A percentile compares a stretch with the other conserved stretches of the same genome.
These are phyloP conservation scores for Chlorops oryzae DNA, from an alignment of 1,140 invertebrate species.

Conservation along the genomic window DNA sequence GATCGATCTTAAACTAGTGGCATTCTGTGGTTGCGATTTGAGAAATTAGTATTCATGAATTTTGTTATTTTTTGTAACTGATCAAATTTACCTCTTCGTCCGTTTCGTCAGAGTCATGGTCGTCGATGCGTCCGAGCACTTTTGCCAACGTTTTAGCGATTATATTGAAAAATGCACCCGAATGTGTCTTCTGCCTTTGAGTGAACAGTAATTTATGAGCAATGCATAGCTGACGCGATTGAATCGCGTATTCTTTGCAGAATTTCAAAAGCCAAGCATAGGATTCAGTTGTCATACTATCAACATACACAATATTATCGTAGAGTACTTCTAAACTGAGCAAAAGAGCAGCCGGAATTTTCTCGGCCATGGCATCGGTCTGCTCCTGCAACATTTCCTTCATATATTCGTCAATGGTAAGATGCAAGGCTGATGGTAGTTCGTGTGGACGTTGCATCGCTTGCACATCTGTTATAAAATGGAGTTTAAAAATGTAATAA, in stretches of 20 bases:
- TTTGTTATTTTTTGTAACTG: too few relatives aligned
- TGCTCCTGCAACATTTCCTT: slow-evolving; percentile 17
- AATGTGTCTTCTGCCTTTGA: slow-evolving; percentile 39
- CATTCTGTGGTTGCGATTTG: too few relatives aligned
- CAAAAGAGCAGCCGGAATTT: slow-evolving; percentile 24
- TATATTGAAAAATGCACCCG: slow-evolving; percentile 34
- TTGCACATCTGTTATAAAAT: slow-evolving; percentile 26
- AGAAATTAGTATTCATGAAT: too few relatives aligned
- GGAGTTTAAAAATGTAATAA: not conserved
- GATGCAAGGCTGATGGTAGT: slow-evolving; percentile 24
- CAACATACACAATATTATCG: slow-evolving; percentile 27
- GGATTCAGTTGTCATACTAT: slow-evolving; percentile 26
- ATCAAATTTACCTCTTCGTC: slow-evolving; percentile 11
- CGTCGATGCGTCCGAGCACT: slow-evolving; percentile 21
- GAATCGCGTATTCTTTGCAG: slow-evolving; percentile 28
- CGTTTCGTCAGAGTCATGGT: slow-evolving; percentile 11
- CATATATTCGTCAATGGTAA: slow-evolving; percentile 32
- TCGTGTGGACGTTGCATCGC: slow-evolving; percentile 22
- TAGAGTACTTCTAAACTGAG: slow-evolving; percentile 34
- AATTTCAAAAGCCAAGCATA: slow-evolving; percentile 40
- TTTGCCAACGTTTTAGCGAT: slow-evolving; percentile 29
- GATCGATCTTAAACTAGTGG: slow-evolving; percentile 23
- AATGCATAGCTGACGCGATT: slow-evolving; percentile 24
- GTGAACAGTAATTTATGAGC: slow-evolving; percentile 36
- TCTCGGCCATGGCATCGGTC: slow-evolving; percentile 13